Conservation (phyloP, 2,888 invertebrate species). For the Arrhopalites spinosus region DNA sequence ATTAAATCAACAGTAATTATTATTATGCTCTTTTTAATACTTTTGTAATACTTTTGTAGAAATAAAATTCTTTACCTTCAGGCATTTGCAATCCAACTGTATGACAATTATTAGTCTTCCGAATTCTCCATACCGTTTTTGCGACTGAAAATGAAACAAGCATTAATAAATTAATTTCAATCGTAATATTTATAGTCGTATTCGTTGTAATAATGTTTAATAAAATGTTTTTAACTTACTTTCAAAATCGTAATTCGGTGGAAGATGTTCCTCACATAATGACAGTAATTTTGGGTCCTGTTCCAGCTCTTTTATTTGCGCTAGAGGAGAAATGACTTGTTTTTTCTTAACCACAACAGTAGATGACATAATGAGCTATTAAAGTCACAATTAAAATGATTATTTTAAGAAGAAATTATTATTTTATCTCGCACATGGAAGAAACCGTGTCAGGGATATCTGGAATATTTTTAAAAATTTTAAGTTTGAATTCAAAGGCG, state of each 20-base stretch:
- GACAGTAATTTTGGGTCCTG: slow-evolving; percentile 74
- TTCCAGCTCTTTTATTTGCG: slow-evolving; percentile 66
- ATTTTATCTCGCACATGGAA: too few relatives aligned
- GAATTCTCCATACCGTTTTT: slow-evolving; percentile 96
- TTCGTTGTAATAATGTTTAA: too few relatives aligned
- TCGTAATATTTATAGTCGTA: too few relatives aligned
- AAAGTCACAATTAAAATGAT: neutral
- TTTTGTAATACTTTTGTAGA: neutral
- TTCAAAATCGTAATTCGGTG: slow-evolving; percentile 97
- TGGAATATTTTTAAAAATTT: too few relatives aligned
- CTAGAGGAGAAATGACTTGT: slow-evolving; percentile 39
- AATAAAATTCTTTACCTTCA: slow-evolving; percentile 67
- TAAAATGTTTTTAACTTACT: slow-evolving; percentile 57
- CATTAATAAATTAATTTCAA: too few relatives aligned
- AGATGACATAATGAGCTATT: neutral
- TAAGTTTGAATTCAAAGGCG: too few relatives aligned
- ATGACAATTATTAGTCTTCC: slow-evolving; percentile 74
- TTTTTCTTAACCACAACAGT: slow-evolving; percentile 24
- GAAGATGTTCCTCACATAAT: slow-evolving; percentile 73
- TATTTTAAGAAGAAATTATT: neutral
- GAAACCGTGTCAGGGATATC: too few relatives aligned
- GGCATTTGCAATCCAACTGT: slow-evolving; percentile 96
- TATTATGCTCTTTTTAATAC: neutral
- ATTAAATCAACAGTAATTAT: neutral
- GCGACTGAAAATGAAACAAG: slow-evolving; percentile 68